Base-by-base conservation (phyloP, 1,140 invertebrate genomes). In the Centruroides vittatus region DNA sequence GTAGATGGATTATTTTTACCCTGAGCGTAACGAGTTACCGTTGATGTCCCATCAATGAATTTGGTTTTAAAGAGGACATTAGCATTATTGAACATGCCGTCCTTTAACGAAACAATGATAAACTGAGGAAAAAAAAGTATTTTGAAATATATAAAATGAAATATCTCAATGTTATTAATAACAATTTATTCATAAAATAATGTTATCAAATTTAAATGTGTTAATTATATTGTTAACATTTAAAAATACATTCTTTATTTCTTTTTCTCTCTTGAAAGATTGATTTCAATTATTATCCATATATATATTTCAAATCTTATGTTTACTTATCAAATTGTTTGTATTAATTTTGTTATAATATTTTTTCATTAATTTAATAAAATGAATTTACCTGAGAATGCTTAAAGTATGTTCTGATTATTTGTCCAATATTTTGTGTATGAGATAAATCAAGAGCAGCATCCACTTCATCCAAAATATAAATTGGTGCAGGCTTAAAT, bases 1-100 rank as follows among this genome's bases (percentile, higher is more conserved):
- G 41, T 41, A 41, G 41, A 41, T 41, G 41, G 41, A 41, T 41
- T 41, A 41, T 53, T 53, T 23, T 53, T 53, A 8, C 35, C 56
- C 54, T 65, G 65, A 36, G 60, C 70, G 65, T 72, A 72, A 63
- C 93, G 80, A 36, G 80, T 80, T 13, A 98, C 86, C 7, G 84
- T 83, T 1, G 96, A 99, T 76, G 93, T 89, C 49, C 96, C 96
- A 76, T 99, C 93, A 35, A 92, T 82, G 74, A 99, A 98, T 68
- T 85, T 84, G 0, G 96, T 98, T 58, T 88, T 86, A 77, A 93
- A 99, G 23, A 99, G 73, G 36, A 99, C 93, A 77, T 99, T 99
- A 0, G 97, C 96, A 78, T 99, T 98, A 73, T 92, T 95, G 75
- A 98, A 99, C 89, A 99, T 98, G 36, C 96, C 96, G 76, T 99